Evolutionary conservation across 2,888 invertebrate species (phyloP).

Genomic region (Spicauda simplicius): DNA sequence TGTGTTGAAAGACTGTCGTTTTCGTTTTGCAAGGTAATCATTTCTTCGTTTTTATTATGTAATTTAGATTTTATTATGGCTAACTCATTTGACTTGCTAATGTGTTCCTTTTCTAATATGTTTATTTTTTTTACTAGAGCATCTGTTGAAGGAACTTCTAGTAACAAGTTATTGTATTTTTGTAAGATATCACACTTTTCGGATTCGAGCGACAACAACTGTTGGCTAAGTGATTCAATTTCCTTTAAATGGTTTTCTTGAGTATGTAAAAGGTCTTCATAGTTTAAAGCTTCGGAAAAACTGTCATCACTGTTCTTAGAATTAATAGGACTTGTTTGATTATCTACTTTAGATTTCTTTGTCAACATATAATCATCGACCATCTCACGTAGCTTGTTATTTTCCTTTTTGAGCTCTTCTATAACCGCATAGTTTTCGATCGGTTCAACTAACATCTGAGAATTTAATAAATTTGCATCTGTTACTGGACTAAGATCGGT

Average conservation of each 20-base stretch:
- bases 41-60: slow-evolving; percentile 51
- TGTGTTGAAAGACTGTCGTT: slow-evolving; percentile 83
- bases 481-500: slow-evolving; percentile 48
- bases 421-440: slow-evolving; percentile 48
- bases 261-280: slow-evolving; percentile 41
- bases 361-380: slow-evolving; percentile 47
- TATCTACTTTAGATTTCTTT: slow-evolving; percentile 45
- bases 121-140: slow-evolving; percentile 58
- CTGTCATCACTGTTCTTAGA: slow-evolving; percentile 12
- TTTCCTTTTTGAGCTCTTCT: slow-evolving; percentile 58
- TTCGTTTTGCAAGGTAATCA: slow-evolving; percentile 75
- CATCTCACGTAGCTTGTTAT: slow-evolving; percentile 53
- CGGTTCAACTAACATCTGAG: slow-evolving; percentile 50
- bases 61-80: slow-evolving; percentile 53
- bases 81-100: slow-evolving; percentile 54
- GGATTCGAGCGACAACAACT: slow-evolving; percentile 50
- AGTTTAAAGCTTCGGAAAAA: slow-evolving; percentile 49
- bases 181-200: slow-evolving; percentile 58
- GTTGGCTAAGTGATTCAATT: slow-evolving; percentile 50
- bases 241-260: slow-evolving; percentile 47
- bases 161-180: slow-evolving; percentile 59
- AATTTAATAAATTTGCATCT: slow-evolving; percentile 47
- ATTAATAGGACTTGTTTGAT: slow-evolving; percentile 55
- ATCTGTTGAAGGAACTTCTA: slow-evolving; percentile 61
- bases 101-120: slow-evolving; percentile 59